Evolutionary conservation across 2,797 vertebrate genomes (phyloP).

Genomic region (Discoglossus pictus): DNA sequence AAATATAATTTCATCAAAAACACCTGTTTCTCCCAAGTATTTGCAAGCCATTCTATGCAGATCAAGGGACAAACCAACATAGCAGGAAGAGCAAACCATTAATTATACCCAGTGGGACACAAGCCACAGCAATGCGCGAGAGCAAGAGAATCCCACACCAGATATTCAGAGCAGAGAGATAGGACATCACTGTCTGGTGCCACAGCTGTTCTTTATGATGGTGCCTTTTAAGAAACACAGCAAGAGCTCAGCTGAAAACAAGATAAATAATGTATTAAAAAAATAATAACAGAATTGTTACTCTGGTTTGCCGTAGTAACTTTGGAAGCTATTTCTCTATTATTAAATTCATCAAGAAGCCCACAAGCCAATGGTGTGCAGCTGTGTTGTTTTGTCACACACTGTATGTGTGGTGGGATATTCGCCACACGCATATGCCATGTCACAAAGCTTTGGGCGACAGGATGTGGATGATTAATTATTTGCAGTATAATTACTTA

Average conservation of each 20-base stretch:
- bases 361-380: conserved; percentile 4
- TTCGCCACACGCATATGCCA: too few species aligned
- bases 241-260: conserved; percentile 32
- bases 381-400: conserved; percentile 10
- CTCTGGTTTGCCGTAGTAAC: conserved; percentile 29
- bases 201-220: conserved; percentile 40
- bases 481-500: too few species aligned
- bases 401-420: not conserved
- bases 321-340: conserved; percentile 10
- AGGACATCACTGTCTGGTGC: conserved; percentile 29
- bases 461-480: too few species aligned
- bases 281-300: conserved; percentile 30
- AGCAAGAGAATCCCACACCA: conserved; percentile 19
- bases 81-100: conserved; percentile 41
- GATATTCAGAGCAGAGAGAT: conserved; percentile 14
- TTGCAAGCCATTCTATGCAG: conserved; percentile 6
- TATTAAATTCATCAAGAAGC: conserved; percentile 9
- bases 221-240: conserved; percentile 25
- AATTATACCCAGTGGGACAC: conserved; percentile 47
- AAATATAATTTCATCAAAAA: conserved; percentile 23
- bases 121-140: conserved; percentile 15
- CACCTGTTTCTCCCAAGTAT: conserved; percentile 15
- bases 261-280: conserved; percentile 41
- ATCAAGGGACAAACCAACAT: conserved; percentile 27
- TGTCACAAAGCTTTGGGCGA: too few species aligned